A percentile compares a stretch with the other conserved stretches of the same genome.
phyloP scores from a whole-genome alignment of 1,140 invertebrate genomes.

The Apolygus lucorum region DNA sequence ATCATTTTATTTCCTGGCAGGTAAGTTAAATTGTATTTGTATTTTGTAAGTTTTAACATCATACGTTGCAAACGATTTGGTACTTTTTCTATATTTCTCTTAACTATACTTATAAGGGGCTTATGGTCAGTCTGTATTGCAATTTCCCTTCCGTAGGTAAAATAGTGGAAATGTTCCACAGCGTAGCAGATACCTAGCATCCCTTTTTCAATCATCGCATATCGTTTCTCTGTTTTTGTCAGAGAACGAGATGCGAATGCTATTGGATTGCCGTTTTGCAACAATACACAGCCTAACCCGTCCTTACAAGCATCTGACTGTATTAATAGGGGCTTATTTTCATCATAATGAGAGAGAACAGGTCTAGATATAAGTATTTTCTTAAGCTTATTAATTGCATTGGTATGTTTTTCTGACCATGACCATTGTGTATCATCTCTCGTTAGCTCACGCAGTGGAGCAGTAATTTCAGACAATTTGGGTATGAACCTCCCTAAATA shows the following conservation, averaged over 20 bases:
- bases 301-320: conserved; percentile 14
- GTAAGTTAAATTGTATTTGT: no score
- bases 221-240: not conserved
- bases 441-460: not conserved
- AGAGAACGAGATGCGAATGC: not conserved
- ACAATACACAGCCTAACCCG: conserved; percentile 6
- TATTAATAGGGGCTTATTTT: conserved; percentile 14
- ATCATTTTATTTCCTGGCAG: no score
- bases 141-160: not conserved
- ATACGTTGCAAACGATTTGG: conserved; percentile 3
- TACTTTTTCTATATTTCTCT: conserved; percentile 9
- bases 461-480: conserved; percentile 10
- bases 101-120: conserved; percentile 10
- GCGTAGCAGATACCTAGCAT: not conserved
- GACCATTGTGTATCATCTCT: conserved; percentile 11
- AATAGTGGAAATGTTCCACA: not conserved
- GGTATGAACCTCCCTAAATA: conserved; percentile 17
- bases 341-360: conserved; percentile 11
- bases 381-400: not conserved
- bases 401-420: conserved; percentile 15
- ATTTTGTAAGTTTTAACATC: no score
- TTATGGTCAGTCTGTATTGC: no score
- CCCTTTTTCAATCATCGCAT: no score
- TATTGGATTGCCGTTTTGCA: conserved; percentile 8
- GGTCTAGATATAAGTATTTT: conserved; percentile 6